Base-by-base conservation (phyloP, 2,113 vertebrate species). In the Phaethon lepturus region DNA sequence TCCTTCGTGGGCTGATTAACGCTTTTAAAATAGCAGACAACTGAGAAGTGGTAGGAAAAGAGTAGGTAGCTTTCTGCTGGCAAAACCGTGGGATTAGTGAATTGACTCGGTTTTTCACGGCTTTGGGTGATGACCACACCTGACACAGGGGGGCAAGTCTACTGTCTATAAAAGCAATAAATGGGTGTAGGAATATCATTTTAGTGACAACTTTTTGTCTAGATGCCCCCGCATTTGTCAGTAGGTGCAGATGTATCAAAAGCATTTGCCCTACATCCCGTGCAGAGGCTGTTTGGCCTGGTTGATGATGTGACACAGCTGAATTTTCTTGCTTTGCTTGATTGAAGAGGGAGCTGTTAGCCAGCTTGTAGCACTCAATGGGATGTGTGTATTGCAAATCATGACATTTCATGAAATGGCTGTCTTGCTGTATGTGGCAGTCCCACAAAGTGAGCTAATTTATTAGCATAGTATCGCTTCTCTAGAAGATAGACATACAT, bases 21-120 rank as follows among this genome's bases (percentile, higher is more conserved):
- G 0, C 10, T 4, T 52, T 67, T 10, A 8, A 31, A 28, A 40
- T 5, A 47, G 52, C 29, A 44, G 63, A 40, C 69, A 56, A 11
- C 5, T n/a, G 45, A 73, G 58, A 35, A 35, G 23, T 3, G 1
- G 9, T 33, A n/a, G 22, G 62, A 68, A 71, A 33, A 35, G 11
- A 56, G 31, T 10, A 28, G 23, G 6, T 47, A 35, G 13, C 5
- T 86, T 94, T 74, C 24, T 66, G 2, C 72, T 59, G 18, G 8
- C 2, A 1, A 26, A 62, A 33, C 8, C 18, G 47, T 22, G 28
- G 17, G 20, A 11, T 24, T 19, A 5, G 40, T 10, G 50, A 33
- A 14, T 42, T 71, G 38, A 68, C 11, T 49, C 3, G 3, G 6
- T 1, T 66, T 31, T 8, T 38, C 1, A 0, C 19, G 22, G 59